Conservation (phyloP, 1,140 invertebrate species). For the Zaprionus kolodkinae region DNA sequence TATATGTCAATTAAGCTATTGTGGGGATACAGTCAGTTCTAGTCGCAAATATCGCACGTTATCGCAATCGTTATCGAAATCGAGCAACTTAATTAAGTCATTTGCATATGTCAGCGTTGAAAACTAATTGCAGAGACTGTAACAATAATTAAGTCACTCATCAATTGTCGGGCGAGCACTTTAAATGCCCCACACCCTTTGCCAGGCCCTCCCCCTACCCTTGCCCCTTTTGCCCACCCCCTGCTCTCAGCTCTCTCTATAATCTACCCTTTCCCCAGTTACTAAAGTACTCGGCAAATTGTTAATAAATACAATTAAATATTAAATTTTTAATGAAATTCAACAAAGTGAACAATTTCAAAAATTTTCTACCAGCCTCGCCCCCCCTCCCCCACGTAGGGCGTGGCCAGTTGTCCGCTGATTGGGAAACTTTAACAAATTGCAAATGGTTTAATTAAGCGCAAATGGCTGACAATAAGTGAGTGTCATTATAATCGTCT, state of each 20-base stretch:
- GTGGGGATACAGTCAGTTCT: no score
- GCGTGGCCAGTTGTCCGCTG: conserved; percentile 19
- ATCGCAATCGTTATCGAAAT: not conserved
- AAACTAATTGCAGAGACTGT: not conserved
- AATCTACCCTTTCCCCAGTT: not conserved
- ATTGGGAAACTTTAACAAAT: conserved; percentile 55
- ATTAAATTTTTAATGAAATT: conserved; percentile 61
- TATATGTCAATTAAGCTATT: not conserved
- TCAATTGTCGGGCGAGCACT: not conserved
- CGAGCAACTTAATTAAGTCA: not conserved
- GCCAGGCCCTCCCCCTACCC: not conserved
- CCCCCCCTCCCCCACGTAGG: not conserved
- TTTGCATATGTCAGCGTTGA: not conserved
- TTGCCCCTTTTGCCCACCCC: not conserved
- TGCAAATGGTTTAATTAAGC: conserved; percentile 76
- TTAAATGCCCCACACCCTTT: no score
- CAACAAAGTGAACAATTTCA: conserved; percentile 30
- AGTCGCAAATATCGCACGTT: not conserved
- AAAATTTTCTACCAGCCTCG: not conserved
- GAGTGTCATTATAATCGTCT: conserved; percentile 78
- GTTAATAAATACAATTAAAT: conserved; percentile 69
- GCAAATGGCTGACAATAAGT: conserved; percentile 77
- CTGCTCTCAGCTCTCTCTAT: no score
- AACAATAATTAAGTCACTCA: no score
- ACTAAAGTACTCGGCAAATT: not conserved